Percentiles rank a stretch among this genome's conserved stretches.
Conservation (phyloP, 2,113 vertebrate species). For the Hyaena hyaena region DNA sequence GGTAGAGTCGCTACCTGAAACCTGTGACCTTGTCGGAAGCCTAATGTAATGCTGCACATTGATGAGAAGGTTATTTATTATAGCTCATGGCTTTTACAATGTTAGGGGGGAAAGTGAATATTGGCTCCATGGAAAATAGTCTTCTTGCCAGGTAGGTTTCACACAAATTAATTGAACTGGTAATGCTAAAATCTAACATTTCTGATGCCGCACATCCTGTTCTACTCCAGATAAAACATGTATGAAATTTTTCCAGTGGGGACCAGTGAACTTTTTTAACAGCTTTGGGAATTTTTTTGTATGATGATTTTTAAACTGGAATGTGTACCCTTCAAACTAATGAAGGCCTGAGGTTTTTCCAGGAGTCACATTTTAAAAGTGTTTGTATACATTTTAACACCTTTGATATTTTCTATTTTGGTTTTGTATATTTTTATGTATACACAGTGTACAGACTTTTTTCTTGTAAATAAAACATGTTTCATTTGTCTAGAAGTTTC, state of each 20-base stretch:
- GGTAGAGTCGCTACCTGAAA: neutral
- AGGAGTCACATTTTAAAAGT: constrained; percentile 89
- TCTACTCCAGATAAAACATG: constrained; percentile 73
- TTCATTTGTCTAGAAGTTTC: constrained; percentile 85
- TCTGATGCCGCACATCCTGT: constrained; percentile 60
- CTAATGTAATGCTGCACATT: constrained; percentile 70
- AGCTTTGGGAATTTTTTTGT: constrained; percentile 89
- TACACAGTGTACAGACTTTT: constrained; percentile 89
- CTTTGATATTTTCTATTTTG: constrained; percentile 92
- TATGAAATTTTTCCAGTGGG: constrained; percentile 80
- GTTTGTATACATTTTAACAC: constrained; percentile 92
- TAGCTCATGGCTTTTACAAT: constrained; percentile 53
- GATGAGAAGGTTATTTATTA: constrained; percentile 49
- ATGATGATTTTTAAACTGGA: constrained; percentile 88
- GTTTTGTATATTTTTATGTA: constrained; percentile 93
- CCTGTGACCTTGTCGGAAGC: constrained; percentile 1
- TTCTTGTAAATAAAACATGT: constrained; percentile 91
- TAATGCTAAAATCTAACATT: constrained; percentile 80
- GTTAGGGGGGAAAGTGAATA: constrained; percentile 52
- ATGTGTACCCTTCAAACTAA: constrained; percentile 85
- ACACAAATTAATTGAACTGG: constrained; percentile 72
- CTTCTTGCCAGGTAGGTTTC: constrained; percentile 50
- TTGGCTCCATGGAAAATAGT: constrained; percentile 42
- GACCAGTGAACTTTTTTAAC: constrained; percentile 89
- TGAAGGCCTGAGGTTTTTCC: constrained; percentile 86